Conservation (phyloP, 2,888 invertebrate species). For the Hipparchia sbordonii region DNA sequence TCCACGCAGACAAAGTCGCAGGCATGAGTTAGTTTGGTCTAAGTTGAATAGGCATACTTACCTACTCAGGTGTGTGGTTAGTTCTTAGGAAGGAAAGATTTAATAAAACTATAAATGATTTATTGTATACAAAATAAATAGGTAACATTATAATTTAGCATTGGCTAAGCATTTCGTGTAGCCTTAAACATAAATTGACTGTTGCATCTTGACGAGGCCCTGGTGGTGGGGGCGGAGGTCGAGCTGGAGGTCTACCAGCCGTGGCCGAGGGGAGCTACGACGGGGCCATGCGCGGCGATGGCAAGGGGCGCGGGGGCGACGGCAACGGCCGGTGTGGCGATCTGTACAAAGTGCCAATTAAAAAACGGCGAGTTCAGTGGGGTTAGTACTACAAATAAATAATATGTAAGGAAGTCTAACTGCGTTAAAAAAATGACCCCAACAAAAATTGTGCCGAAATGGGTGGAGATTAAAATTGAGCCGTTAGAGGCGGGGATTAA, state of each 20-base stretch:
- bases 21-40: too few species aligned
- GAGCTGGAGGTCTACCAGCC: constrained; percentile 59
- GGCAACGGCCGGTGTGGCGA: constrained; percentile 67
- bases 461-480: too few species aligned
- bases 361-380: background rate
- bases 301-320: constrained; percentile 60
- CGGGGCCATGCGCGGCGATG: constrained; percentile 52
- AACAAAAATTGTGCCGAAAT: too few species aligned
- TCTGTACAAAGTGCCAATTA: constrained; percentile 46
- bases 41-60: too few species aligned
- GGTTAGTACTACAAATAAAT: too few species aligned
- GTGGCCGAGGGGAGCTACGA: constrained; percentile 56
- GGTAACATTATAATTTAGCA: constrained; percentile 14
- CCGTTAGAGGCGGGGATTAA: too few species aligned
- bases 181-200: constrained; percentile 55
- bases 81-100: background rate
- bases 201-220: constrained; percentile 58
- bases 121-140: constrained; percentile 20
- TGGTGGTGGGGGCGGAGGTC: constrained; percentile 44
- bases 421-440: too few species aligned
- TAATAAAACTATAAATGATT: constrained; percentile 6
- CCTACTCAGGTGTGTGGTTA: too few species aligned
- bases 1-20: too few species aligned
- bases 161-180: constrained; percentile 23
- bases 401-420: too few species aligned